phyloP scores from a whole-genome alignment of 2,113 vertebrate species.

The Oryzias celebensis region DNA sequence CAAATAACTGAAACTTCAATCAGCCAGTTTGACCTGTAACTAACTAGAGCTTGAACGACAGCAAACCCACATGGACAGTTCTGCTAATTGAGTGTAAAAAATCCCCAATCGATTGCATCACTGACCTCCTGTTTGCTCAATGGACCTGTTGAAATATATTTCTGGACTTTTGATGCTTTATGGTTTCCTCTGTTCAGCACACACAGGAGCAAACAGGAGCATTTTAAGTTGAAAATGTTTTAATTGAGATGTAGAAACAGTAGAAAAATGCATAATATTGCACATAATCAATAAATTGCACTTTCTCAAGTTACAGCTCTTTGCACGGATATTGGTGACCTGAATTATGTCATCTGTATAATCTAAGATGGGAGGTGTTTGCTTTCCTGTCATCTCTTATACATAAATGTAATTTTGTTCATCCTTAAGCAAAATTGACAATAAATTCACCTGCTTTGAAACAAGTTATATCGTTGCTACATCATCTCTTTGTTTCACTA shows the following conservation, averaged over 20 bases:
- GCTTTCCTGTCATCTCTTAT: constrained; percentile 34
- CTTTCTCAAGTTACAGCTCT: constrained; percentile 77
- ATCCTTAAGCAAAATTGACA: constrained; percentile 33
- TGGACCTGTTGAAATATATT: background rate
- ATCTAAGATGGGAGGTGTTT: constrained; percentile 31
- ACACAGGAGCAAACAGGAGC: constrained; percentile 46
- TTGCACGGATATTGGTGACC: constrained; percentile 57
- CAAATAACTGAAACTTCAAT: too few species aligned
- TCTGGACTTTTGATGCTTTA: background rate
- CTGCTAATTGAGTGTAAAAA: too few species aligned
- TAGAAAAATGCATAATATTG: constrained; percentile 85
- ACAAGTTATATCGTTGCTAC: constrained; percentile 54
- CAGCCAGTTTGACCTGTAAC: too few species aligned
- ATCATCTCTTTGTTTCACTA: constrained; percentile 11
- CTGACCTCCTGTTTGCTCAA: too few species aligned
- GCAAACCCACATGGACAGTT: background rate
- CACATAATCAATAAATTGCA: constrained; percentile 81
- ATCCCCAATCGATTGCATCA: too few species aligned
- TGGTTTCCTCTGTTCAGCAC: constrained; percentile 3
- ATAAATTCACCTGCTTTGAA: constrained; percentile 24
- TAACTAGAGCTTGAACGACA: background rate
- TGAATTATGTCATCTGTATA: constrained; percentile 36
- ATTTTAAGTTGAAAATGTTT: constrained; percentile 60
- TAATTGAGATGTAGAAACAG: constrained; percentile 79
- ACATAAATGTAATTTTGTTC: constrained; percentile 21